phyloP scores from a whole-genome alignment of 2,113 vertebrate species.

The Sphyrna mokarran region DNA sequence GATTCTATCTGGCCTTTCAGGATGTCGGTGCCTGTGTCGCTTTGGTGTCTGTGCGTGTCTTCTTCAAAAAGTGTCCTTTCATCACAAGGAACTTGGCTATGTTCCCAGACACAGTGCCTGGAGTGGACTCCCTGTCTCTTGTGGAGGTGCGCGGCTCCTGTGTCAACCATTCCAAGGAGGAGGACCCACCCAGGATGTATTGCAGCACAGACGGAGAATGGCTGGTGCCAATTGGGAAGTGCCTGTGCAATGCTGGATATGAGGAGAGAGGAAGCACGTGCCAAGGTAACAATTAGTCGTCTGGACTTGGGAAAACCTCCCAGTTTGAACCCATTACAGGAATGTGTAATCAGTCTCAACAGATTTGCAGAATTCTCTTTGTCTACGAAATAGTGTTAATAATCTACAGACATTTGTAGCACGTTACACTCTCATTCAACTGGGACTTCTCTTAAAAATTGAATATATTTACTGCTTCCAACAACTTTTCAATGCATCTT shows the following conservation, averaged over 20 bases:
- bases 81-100: constrained; percentile 87
- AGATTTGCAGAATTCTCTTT: background rate
- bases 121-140: constrained; percentile 87
- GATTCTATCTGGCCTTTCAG: constrained; percentile 95
- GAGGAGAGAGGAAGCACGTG: constrained; percentile 83
- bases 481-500: background rate
- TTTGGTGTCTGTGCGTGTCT: constrained; percentile 79
- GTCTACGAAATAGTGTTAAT: background rate
- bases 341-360: constrained; percentile 2
- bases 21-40: constrained; percentile 73
- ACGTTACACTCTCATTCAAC: background rate
- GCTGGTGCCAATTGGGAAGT: constrained; percentile 97
- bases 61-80: constrained; percentile 95
- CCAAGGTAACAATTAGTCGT: constrained; percentile 71
- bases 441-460: background rate
- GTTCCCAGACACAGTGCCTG: constrained; percentile 89
- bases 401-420: background rate
- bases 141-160: constrained; percentile 93
- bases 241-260: constrained; percentile 83
- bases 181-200: constrained; percentile 94
- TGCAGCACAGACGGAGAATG: constrained; percentile 98
- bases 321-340: background rate
- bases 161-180: constrained; percentile 95
- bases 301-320: background rate
- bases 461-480: background rate